Percentiles rank a stretch among this genome's conserved stretches.
These are phyloP conservation scores for silkworm (Bombyx mori) DNA, from an alignment of 1,140 invertebrate genomes.

Conservation along the genomic window ASM3026992v2 NC_085117.1:4285001-4285500, in stretches of 20 bases:
- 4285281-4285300: slow-evolving; percentile 16
- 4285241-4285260: slow-evolving; percentile 55
- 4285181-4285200: slow-evolving; percentile 60
- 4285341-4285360: slow-evolving; percentile 5
- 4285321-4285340: slow-evolving; percentile 8
- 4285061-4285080: too few relatives aligned
- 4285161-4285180: slow-evolving; percentile 39
- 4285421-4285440: too few relatives aligned
- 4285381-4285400: too few relatives aligned
- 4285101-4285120: too few relatives aligned
- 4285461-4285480: too few relatives aligned
- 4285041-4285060: too few relatives aligned
- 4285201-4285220: slow-evolving; percentile 50
- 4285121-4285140: slow-evolving; percentile 4
- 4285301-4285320: slow-evolving; percentile 13
- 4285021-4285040: too few relatives aligned
- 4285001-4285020: too few relatives aligned
- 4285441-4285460: too few relatives aligned
- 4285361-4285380: not conserved
- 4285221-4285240: slow-evolving; percentile 44
- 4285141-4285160: slow-evolving; percentile 51
- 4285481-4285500: too few relatives aligned
- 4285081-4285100: too few relatives aligned
- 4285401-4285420: too few relatives aligned
- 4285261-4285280: slow-evolving; percentile 19